Base-by-base conservation (phyloP, 2,113 vertebrate genomes). In the Microcebus murinus region DNA sequence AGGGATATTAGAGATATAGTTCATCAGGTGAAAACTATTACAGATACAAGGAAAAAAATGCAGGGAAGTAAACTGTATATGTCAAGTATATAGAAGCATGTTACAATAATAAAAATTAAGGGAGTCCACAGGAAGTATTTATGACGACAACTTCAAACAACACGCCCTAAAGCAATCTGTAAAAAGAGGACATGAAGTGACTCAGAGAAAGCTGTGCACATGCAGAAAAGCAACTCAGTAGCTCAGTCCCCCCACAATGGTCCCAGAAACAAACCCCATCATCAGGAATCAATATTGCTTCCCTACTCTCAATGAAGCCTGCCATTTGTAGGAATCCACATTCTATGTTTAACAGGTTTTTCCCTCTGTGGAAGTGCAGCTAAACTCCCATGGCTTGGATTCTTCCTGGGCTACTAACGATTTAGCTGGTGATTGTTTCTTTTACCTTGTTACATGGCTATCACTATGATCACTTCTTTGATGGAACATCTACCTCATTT, bases 231-330 rank as follows among this genome's bases (percentile, higher is more conserved):
- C 70, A 90, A 97, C 52, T 25, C 8, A 55, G 52, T 57, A 87
- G 65, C 36, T 95, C 48, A 39, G 34, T 82, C 42, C 61, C n/a
- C 52, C 59, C n/a, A 34, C 55, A 93, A 50, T 67, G 31, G 42
- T 45, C 63, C 50, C n/a, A 61, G 50, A 94, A 88, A 81, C 59
- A 84, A 97, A 87, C 29, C 76, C 39, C 29, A 81, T 50, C 59
- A 93, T 84, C 63, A 90, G 80, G 71, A 87, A 91, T 80, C n/a
- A 94, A 68, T 70, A 82, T n/a, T 81, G 88, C 80, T 94, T 95
- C 63, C 48, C 48, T 48, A 83, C 21, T 87, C 71, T 68, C 39
- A 70, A 23, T 59, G 59, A 97, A 42, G 65, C 39, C 86, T 29
- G 55, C 31, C 2, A 25, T 63, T 39, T 82, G 61, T 76, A 95